Base-by-base conservation (phyloP, 2,888 invertebrate species). In the Herminia tarsipennalis region DNA sequence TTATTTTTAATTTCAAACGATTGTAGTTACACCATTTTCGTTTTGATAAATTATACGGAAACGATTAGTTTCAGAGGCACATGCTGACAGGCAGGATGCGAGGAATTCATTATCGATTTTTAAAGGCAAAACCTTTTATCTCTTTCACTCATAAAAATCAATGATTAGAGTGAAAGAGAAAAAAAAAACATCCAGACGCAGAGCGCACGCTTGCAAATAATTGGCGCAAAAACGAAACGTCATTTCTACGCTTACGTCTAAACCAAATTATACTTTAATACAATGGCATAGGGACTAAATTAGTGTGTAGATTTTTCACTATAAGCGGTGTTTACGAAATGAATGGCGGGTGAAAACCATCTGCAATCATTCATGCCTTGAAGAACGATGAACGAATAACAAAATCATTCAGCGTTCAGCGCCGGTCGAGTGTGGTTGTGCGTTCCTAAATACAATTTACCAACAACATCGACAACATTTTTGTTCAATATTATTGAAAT, bases 51-150 rank as follows among this genome's bases (percentile, higher is more conserved):
- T 55, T 49, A 76, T 75, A 65, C 81, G 88, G 89, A 89, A 88
- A 83, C 87, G 86, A 89, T 89, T 88, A 84, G 86, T 89, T 86
- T 85, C 83, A 83, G 79, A 77, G 78, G 80, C 86, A 79, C 86
- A 86, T 80, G 88, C 78, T 86, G 88, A 87, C 87, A 86, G 80
- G 73, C 84, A 83, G 87, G 89, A 89, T 87, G 86, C 74, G 74
- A 83, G 78, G 76, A 78, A 81, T 76, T 81, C 83, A 85, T 87
- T 87, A 86, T 86, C 80, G 83, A 87, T 83, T 81, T 86, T 83
- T 77, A 83, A 83, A 87, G 81, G 76, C 73, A 72, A 69, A 61
- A 52, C 33, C 35, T 60, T 51, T 32, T 71, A 46, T 69, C 73
- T 41, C 63, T 74, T 65, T 54, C 53, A 36, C 58, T 8, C 54